phyloP scores from a whole-genome alignment of 2,113 vertebrate genomes.

The Corvus hawaiiensis region DNA sequence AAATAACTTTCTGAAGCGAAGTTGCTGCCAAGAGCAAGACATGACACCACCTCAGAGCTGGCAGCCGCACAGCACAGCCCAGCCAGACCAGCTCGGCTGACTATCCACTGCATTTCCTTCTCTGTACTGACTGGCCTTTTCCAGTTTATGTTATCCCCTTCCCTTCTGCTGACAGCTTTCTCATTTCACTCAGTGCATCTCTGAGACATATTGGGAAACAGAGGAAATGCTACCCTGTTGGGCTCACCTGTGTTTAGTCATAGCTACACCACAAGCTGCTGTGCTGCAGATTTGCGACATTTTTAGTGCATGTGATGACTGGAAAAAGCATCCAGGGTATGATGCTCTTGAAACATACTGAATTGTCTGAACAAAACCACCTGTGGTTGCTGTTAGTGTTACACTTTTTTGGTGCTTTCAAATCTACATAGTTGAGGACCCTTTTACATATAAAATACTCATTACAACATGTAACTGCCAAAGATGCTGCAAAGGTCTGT shows the following conservation, averaged over 20 bases:
- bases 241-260: not conserved
- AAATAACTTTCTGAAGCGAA: not conserved
- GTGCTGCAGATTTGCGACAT: not conserved
- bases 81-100: not conserved
- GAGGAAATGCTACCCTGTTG: not conserved
- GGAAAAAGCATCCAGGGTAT: not conserved
- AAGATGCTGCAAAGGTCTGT: not conserved
- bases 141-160: not conserved
- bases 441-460: not conserved
- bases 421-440: not conserved
- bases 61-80: not conserved
- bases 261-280: not conserved
- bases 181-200: not conserved
- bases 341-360: not conserved
- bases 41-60: not conserved
- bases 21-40: not conserved
- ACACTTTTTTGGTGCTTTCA: not conserved
- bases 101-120: not conserved
- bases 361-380: not conserved
- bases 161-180: not conserved
- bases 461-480: not conserved
- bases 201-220: not conserved
- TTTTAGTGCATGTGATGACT: not conserved
- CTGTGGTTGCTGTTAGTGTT: not conserved
- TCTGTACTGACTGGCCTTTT: not conserved